phyloP scores from a whole-genome alignment of 2,888 invertebrate species.

The Ischnura elegans region DNA sequence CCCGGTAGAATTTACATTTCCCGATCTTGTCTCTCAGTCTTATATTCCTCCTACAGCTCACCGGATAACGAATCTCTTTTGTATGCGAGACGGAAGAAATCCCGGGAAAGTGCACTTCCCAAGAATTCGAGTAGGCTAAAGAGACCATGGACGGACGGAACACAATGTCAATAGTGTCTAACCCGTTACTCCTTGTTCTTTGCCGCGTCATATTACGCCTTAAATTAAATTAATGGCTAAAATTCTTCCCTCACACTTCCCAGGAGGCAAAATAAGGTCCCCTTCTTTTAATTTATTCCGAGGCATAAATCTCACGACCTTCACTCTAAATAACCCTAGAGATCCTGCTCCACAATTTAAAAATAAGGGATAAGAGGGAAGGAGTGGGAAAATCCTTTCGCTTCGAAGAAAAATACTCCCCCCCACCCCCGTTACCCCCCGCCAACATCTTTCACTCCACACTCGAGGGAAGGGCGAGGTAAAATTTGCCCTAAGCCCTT shows the following conservation, averaged over 20 bases:
- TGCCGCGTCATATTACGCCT: conserved; percentile 3
- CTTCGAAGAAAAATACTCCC: neutral
- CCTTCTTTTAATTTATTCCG: conserved; percentile 10
- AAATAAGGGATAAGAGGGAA: neutral
- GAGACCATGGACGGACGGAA: neutral
- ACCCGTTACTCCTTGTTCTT: neutral
- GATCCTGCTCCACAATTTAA: neutral
- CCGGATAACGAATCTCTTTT: neutral
- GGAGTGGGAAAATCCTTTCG: neutral
- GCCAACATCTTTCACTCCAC: neutral
- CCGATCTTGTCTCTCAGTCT: neutral
- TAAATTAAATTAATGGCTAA: conserved; percentile 23
- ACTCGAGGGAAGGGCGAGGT: neutral
- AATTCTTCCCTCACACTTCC: neutral
- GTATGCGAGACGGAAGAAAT: neutral
- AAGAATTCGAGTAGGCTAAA: neutral
- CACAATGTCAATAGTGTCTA: neutral
- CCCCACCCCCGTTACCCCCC: too few species aligned
- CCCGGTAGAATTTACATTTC: neutral
- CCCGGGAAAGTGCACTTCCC: neutral
- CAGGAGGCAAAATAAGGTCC: neutral
- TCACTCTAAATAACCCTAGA: neutral
- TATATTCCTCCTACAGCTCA: neutral
- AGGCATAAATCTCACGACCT: neutral
- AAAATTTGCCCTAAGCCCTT: neutral